These are phyloP conservation scores for Hypanus sabinus DNA, from an alignment of 2,113 vertebrate species.

Conservation along the genomic window DNA sequence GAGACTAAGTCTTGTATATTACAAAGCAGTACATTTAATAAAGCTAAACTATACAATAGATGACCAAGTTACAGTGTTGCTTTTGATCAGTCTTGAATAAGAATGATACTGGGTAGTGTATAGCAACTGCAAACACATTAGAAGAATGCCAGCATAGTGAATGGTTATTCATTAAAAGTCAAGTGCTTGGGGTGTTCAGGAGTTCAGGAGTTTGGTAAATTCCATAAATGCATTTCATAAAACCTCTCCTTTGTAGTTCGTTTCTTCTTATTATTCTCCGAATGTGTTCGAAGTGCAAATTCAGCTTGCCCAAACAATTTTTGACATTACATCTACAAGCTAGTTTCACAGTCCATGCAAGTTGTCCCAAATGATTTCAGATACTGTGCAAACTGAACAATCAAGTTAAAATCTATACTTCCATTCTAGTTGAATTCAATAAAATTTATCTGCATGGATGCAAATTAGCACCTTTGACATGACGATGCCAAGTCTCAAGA, in stretches of 20 bases:
- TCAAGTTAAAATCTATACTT: background rate
- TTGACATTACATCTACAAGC: background rate
- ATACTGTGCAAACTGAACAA: background rate
- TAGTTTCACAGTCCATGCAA: background rate
- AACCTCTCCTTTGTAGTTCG: constrained; percentile 19
- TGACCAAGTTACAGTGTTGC: background rate
- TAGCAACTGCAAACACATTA: constrained; percentile 10
- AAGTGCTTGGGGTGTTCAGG: background rate
- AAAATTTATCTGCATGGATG: background rate
- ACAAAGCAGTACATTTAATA: too few species aligned
- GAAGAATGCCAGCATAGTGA: constrained; percentile 27
- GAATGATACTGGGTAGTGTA: constrained; percentile 7
- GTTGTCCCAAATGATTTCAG: background rate
- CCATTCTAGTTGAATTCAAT: background rate
- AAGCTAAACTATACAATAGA: background rate
- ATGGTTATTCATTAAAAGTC: constrained; percentile 4
- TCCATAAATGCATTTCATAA: background rate
- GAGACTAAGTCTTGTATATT: background rate
- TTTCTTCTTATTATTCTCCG: background rate
- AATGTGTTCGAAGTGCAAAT: background rate
- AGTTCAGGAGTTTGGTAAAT: background rate
- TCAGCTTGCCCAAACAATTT: background rate
- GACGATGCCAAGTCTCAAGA: background rate
- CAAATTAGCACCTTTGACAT: background rate
- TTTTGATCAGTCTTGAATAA: constrained; percentile 6